phyloP scores from a whole-genome alignment of 30 jellyfish, hydroid and myxozoan species.

The Turritopsis dohrnii region DNA sequence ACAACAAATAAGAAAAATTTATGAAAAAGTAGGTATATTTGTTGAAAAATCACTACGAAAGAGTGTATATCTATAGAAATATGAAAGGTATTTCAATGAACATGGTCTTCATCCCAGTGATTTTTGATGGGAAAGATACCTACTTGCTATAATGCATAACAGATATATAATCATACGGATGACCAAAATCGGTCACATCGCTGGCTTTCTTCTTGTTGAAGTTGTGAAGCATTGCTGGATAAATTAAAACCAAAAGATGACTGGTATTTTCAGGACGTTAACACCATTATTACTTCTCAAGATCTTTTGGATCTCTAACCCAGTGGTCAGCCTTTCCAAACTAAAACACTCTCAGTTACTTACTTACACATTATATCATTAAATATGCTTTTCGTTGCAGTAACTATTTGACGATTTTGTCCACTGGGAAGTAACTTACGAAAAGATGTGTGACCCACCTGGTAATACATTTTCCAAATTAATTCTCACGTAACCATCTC shows the following conservation, averaged over 20 bases:
- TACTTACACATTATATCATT: not conserved
- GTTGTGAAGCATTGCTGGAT: not conserved
- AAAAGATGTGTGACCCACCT: not conserved
- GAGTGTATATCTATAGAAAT: not conserved
- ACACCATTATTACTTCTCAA: too few relatives aligned
- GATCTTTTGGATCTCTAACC: not conserved
- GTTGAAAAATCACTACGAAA: not conserved
- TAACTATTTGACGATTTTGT: too few relatives aligned
- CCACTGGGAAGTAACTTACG: too few relatives aligned
- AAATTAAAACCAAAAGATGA: not conserved
- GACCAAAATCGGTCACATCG: not conserved
- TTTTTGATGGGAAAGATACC: not conserved
- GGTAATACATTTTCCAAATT: not conserved
- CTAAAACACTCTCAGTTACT: not conserved
- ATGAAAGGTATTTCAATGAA: not conserved
- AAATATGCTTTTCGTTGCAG: too few relatives aligned
- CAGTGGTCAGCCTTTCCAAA: too few relatives aligned
- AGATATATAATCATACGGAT: not conserved
- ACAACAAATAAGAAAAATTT: too few relatives aligned
- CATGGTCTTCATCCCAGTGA: too few relatives aligned
- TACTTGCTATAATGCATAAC: not conserved
- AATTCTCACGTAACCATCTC: not conserved
- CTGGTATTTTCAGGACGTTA: not conserved
- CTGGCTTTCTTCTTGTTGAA: not conserved
- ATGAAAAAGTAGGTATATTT: too few relatives aligned